Conservation (phyloP, 2,888 invertebrate species). For the Tuberolachnus salignus region DNA sequence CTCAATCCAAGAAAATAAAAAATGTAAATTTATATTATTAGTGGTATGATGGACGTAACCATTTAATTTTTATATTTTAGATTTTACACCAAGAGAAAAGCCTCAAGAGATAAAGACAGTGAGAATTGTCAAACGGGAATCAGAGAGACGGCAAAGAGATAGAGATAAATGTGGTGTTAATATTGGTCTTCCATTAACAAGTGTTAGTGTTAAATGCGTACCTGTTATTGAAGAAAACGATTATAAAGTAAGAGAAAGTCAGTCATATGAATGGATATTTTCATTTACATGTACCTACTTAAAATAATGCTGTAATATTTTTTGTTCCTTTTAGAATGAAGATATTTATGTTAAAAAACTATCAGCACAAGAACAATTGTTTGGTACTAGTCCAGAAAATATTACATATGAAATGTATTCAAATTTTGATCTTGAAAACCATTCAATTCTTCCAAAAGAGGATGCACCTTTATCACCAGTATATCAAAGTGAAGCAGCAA, state of each 20-base stretch:
- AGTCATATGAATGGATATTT: background rate
- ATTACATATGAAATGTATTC: constrained; percentile 25
- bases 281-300: too few relatives aligned
- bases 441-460: constrained; percentile 60
- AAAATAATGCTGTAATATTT: too few relatives aligned
- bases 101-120: constrained; percentile 88
- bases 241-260: constrained; percentile 31
- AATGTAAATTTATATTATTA: constrained; percentile 33
- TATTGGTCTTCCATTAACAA: constrained; percentile 61
- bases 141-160: constrained; percentile 82
- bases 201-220: constrained; percentile 60
- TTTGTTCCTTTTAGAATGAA: constrained; percentile 15
- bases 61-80: constrained; percentile 63
- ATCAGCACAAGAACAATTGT: constrained; percentile 62
- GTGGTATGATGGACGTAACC: background rate
- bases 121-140: constrained; percentile 89
- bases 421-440: constrained; percentile 9
- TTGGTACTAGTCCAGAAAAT: constrained; percentile 61
- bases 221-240: constrained; percentile 63
- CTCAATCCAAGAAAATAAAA: constrained; percentile 39
- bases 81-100: constrained; percentile 77
- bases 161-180: constrained; percentile 70
- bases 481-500: constrained; percentile 85
- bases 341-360: constrained; percentile 57
- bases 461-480: constrained; percentile 75